A percentile compares a stretch with the other conserved stretches of the same genome.
phyloP scores from a whole-genome alignment of 2,797 vertebrate species.

The Loris lydekkerianus region DNA sequence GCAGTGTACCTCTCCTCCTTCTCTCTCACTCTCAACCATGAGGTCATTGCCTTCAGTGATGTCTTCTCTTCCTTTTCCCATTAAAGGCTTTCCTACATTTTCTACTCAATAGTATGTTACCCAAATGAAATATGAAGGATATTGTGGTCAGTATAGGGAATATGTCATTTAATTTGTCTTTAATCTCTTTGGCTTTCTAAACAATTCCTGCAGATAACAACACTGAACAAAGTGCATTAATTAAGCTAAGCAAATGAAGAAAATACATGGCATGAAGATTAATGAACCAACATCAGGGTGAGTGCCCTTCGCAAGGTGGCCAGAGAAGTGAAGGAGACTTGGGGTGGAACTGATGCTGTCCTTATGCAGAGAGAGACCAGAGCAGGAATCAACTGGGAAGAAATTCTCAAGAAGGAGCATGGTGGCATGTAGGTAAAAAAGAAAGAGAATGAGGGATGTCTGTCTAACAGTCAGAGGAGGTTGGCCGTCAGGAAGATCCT shows the following conservation, averaged over 20 bases:
- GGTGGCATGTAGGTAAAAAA: too few relatives aligned
- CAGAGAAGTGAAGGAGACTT: background rate
- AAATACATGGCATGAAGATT: background rate
- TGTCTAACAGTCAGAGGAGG: background rate
- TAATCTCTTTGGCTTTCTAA: background rate
- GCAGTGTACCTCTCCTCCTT: background rate
- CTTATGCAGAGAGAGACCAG: background rate
- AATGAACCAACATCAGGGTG: background rate
- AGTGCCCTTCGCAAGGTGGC: background rate
- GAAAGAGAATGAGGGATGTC: fast-evolving
- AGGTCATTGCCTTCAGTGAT: background rate
- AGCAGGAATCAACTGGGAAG: background rate
- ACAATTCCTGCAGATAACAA: background rate
- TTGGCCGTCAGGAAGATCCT: background rate
- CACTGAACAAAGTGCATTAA: background rate
- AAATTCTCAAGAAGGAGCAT: background rate
- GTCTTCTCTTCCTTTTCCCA: background rate
- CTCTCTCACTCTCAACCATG: background rate
- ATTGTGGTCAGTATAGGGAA: background rate
- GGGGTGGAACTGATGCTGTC: background rate
- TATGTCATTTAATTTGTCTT: background rate
- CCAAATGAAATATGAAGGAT: background rate
- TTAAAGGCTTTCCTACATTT: background rate
- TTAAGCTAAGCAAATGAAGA: background rate
- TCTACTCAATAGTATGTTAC: background rate